Evolutionary conservation across 2,888 invertebrate species (phyloP), one percentile per base, ranked within the genome.

Genomic region (Idaea dimidiata): DNA sequence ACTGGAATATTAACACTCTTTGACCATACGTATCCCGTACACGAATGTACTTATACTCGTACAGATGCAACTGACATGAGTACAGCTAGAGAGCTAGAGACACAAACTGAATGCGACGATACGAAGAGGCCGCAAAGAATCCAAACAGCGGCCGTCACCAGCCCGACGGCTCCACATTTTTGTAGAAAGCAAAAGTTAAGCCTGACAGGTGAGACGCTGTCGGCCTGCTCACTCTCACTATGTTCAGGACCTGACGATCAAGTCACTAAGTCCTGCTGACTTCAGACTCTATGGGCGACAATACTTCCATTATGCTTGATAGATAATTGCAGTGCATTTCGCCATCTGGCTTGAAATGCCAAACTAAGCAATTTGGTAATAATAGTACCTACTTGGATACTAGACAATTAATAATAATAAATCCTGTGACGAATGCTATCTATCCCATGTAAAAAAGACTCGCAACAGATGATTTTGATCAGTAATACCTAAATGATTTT

Each of bases 131-230:
- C 82, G 78, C 77, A 74, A 72, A 82, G 80, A 74, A 94, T 95
- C 59, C 94, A 93, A 82, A 94, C 95, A 76, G 91, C 95, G 79
- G 93, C 95, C 82, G 89, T 95, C 74, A 93, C 93, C 81, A 94
- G 94, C 81, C 94, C 94, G 61, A 94, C 94, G 73, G 94, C 94
- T 66, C 94, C 94, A 74, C 93, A 94, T 75, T 93, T 93, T 77
- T 89, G 93, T 85, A 93, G 95, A 83, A 95, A 95, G 86, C 95
- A 94, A 81, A 94, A 94, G 83, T 94, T 95, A 86, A 95, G 95
- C 88, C 95, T 95, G 89, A 91, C 93, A 91, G 93, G 93, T 93
- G 93, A 91, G 88, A 83, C 73, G 68, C 82, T 82, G 82, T 81
- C 82, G 80, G 80, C 79, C 75, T 72, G 68, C 76, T 77, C 77